Conservation (phyloP, 2,888 invertebrate genomes). For the Amblyteles armatorius region DNA sequence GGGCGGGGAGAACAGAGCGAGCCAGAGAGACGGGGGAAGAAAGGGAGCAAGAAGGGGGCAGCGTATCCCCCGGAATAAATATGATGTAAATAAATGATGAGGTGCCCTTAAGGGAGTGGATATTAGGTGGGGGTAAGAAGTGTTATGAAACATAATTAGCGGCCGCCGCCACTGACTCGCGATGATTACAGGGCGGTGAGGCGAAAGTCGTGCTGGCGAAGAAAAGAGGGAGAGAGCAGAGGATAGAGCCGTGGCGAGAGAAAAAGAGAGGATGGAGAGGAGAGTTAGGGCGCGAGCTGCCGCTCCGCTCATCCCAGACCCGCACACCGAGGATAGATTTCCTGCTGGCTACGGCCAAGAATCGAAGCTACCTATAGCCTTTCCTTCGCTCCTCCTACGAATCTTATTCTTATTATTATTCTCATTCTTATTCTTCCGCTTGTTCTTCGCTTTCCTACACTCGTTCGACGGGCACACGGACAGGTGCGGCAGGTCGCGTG, state of each 20-base stretch:
- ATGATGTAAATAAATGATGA: constrained; percentile 85
- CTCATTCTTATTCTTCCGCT: constrained; percentile 46
- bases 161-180: constrained; percentile 84
- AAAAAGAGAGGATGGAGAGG: constrained; percentile 28
- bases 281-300: constrained; percentile 71
- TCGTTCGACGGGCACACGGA: constrained; percentile 33
- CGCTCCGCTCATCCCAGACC: constrained; percentile 67
- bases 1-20: constrained; percentile 16
- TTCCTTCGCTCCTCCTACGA: constrained; percentile 53
- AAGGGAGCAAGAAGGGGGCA: constrained; percentile 63
- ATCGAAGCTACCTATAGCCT: constrained; percentile 23
- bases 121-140: constrained; percentile 84
- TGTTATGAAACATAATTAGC: constrained; percentile 85
- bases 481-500: constrained; percentile 33
- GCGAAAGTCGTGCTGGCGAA: constrained; percentile 78
- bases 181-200: constrained; percentile 85
- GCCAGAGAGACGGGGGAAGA: constrained; percentile 36
- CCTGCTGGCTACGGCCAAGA: constrained; percentile 76
- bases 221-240: constrained; percentile 58
- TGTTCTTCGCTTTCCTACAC: constrained; percentile 19
- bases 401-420: constrained; percentile 49
- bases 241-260: constrained; percentile 46
- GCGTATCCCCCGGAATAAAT: constrained; percentile 81
- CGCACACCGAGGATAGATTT: constrained; percentile 77
- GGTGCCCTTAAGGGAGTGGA: constrained; percentile 83